Evolutionary conservation across 1,140 invertebrate species (phyloP).

Genomic region (Chrysomallon squamiferum): DNA sequence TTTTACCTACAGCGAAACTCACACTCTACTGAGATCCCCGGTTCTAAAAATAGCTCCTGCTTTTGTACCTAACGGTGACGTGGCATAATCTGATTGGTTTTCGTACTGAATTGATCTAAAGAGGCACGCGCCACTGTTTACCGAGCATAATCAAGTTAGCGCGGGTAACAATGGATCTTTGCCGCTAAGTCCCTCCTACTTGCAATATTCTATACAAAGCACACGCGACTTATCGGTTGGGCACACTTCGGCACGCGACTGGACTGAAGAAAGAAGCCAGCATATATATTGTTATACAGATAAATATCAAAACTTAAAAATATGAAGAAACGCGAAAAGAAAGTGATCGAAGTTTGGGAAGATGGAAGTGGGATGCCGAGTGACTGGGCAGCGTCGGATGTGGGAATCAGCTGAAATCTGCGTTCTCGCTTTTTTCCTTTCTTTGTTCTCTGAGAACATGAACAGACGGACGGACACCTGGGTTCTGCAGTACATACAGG

Average conservation of each 20-base stretch:
- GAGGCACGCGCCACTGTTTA: conserved; percentile 7
- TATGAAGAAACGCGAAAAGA: not conserved
- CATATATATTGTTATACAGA: not conserved
- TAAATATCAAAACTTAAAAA: not conserved
- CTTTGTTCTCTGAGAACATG: conserved; percentile 1
- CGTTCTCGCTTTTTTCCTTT: not conserved
- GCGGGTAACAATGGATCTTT: not conserved
- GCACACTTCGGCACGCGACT: conserved; percentile 5
- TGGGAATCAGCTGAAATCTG: not conserved
- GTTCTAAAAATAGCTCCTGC: not conserved
- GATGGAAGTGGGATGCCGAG: too few species aligned
- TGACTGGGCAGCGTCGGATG: not conserved
- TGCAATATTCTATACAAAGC: conserved; percentile 5
- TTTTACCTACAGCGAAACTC: too few species aligned
- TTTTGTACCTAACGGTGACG: not conserved
- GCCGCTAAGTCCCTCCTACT: conserved; percentile 1
- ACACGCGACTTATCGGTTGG: not conserved
- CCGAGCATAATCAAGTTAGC: conserved; percentile 5
- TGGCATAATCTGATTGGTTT: not conserved
- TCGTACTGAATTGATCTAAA: not conserved
- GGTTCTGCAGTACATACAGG: not conserved
- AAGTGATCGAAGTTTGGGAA: too few species aligned
- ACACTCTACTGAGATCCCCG: too few species aligned
- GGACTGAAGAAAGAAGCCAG: not conserved
- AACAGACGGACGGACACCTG: conserved; percentile 5